These are phyloP conservation scores for Meda fulgida DNA, from an alignment of 2,797 vertebrate genomes.

Conservation along the genomic window DNA sequence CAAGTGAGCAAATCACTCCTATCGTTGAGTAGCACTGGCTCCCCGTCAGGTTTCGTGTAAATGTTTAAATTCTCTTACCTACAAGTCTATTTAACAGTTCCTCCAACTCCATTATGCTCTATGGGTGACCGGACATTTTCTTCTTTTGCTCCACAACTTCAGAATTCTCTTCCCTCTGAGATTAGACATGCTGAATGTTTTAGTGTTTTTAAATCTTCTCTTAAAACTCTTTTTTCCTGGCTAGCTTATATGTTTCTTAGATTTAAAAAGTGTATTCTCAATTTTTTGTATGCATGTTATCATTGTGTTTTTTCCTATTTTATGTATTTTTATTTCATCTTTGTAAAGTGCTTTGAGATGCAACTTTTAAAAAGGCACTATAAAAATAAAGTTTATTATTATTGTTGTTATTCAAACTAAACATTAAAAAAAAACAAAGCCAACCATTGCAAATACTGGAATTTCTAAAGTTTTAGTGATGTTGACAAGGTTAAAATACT, in stretches of 20 bases:
- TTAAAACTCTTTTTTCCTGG: not conserved
- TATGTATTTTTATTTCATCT: not conserved
- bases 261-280: too few relatives aligned
- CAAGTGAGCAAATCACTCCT: not conserved
- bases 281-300: not conserved
- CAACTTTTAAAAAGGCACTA: not conserved
- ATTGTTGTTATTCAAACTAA: not conserved
- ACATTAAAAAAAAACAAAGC: not conserved
- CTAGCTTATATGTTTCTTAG: not conserved
- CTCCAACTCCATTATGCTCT: not conserved
- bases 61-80: not conserved
- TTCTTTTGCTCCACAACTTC: not conserved
- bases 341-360: not conserved
- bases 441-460: not conserved
- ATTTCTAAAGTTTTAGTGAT: too few relatives aligned
- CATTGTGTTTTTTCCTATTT: not conserved
- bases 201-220: not conserved
- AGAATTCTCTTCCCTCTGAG: not conserved
- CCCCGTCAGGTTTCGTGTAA: not conserved
- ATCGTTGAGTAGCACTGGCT: not conserved
- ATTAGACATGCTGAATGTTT: not conserved
- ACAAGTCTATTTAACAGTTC: not conserved
- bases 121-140: not conserved
- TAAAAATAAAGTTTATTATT: not conserved
- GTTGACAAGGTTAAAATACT: slow-evolving; percentile 4